Evolutionary conservation across 2,888 invertebrate genomes (phyloP), one percentile per base, ranked within the genome.

Genomic region (Acronicta leporina): DNA sequence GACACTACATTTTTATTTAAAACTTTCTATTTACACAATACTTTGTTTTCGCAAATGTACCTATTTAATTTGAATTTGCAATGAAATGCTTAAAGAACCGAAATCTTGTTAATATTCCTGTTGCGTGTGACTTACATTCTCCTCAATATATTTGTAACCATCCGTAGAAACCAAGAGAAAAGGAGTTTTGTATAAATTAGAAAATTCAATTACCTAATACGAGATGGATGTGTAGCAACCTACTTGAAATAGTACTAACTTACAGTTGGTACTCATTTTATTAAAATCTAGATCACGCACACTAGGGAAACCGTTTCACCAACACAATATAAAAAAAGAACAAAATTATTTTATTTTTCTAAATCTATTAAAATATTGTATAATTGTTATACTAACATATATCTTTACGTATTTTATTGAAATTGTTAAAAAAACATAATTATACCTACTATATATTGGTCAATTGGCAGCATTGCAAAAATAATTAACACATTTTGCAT

Each of bases 71-170:
- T 51, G 33, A 60, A 68, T 76, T 51, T 41, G 20, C 47, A 57
- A 61, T 55, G 61, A 71, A 71, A 66, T 30, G 20, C 20, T n/a
- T 14, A 56, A 35, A 60, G 61, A 54, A 53, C 40, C 66, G 73
- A 75, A 76, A 73, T 50, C 63, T 64, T 46, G 9, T 76, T 74
- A 63, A 46, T 59, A 76, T 76, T 76, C 76, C 46, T 8, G 11
- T 38, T 41, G 57, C 62, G 59, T 62, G 14, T 55, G 57, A 9
- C n/a, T 41, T 38, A 57, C 70, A 64, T 63, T 68, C 55, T 61
- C 48, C 55, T 71, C 35, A 16, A 40, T 49, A 42, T 35, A 52
- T 61, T 54, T 63, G 42, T 43, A n/a, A 15, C 35, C 38, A 50
- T 63, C 47, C 13, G 42, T 48, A 49, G 30, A 47, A 54, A 41